Evolutionary conservation across 1,140 invertebrate species (phyloP).

Genomic region (Brachionus angularis): DNA sequence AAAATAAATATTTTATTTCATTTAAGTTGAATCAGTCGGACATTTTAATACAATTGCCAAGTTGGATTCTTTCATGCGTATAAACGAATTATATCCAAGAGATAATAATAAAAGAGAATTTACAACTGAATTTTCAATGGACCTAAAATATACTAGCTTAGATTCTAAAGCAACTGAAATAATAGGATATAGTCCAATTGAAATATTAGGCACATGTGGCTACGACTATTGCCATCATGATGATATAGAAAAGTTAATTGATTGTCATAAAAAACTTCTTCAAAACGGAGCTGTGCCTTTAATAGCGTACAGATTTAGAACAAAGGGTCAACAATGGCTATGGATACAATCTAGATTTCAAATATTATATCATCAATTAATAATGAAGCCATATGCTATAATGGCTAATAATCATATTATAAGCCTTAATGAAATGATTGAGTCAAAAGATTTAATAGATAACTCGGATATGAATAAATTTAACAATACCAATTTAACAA

Average conservation of each 20-base stretch:
- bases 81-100: constrained; percentile 24
- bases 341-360: constrained; percentile 43
- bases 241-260: constrained; percentile 35
- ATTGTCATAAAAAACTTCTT: constrained; percentile 33
- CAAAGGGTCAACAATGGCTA: constrained; percentile 33
- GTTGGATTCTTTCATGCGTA: constrained; percentile 17
- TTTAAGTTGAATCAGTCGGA: constrained; percentile 12
- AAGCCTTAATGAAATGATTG: constrained; percentile 10
- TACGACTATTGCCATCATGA: constrained; percentile 42
- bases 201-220: constrained; percentile 33
- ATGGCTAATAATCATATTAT: constrained; percentile 16
- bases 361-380: constrained; percentile 26
- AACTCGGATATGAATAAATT: no score
- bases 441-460: constrained; percentile 25
- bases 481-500: no score
- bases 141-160: constrained; percentile 27
- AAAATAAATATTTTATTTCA: not conserved
- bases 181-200: constrained; percentile 37
- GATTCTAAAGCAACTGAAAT: constrained; percentile 38
- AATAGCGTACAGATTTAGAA: constrained; percentile 22
- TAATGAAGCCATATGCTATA: constrained; percentile 31
- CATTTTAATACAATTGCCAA: constrained; percentile 34
- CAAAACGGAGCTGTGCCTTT: constrained; percentile 28
- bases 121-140: constrained; percentile 38
- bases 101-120: constrained; percentile 40